Percentiles rank a stretch among this genome's conserved stretches.
Evolutionary conservation across 2,113 vertebrate genomes (phyloP).

Genomic region (Neogale vison): DNA sequence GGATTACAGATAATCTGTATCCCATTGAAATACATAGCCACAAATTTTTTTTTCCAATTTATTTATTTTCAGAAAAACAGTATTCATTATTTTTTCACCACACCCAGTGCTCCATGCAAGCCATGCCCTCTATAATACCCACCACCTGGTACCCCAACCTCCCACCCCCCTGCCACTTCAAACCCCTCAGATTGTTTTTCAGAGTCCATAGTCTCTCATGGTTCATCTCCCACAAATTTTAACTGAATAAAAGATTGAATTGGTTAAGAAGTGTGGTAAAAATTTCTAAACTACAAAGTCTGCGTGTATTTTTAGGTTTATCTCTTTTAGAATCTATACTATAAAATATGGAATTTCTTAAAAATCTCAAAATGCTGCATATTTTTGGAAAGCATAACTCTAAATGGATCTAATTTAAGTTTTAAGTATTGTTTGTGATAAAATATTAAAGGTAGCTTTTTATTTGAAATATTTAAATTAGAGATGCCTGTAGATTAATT

Average conservation of each 20-base stretch:
- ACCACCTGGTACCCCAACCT: no score
- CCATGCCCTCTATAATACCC: no score
- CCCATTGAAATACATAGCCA: not conserved
- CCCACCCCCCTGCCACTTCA: no score
- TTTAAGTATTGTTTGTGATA: conserved; percentile 61
- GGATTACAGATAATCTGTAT: not conserved
- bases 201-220: no score
- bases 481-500: conserved; percentile 71
- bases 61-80: no score
- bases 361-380: not conserved
- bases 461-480: conserved; percentile 72
- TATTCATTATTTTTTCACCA: no score
- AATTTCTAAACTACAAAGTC: not conserved
- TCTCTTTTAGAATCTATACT: not conserved
- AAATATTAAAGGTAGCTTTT: conserved; percentile 67
- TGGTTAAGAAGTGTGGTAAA: not conserved
- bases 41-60: no score
- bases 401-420: conserved; percentile 29
- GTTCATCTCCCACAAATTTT: not conserved
- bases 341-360: conserved; percentile 27
- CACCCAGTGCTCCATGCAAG: no score
- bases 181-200: no score
- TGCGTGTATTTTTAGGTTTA: not conserved
- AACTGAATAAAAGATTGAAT: not conserved
- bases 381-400: conserved; percentile 38